A percentile compares a stretch with the other conserved stretches of the same genome.
Evolutionary conservation across 2,113 vertebrate species (phyloP).

Genomic region (Emydocephalus ijimae): DNA sequence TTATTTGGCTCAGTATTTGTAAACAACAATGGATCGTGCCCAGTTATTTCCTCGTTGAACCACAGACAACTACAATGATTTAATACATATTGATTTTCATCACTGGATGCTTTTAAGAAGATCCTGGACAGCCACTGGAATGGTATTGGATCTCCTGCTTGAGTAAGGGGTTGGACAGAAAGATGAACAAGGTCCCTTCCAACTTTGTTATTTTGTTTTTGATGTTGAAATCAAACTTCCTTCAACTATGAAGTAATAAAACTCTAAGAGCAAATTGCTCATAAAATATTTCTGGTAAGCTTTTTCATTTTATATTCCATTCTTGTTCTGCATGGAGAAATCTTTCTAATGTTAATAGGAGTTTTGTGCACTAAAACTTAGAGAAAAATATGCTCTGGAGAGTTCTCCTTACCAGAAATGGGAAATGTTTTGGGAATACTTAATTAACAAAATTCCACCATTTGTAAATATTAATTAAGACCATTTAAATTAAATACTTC

Average conservation of each 20-base stretch:
- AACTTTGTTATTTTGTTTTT: not conserved
- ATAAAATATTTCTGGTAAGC: not conserved
- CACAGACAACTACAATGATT: too few relatives aligned
- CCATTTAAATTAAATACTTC: constrained; percentile 11
- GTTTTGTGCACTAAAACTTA: constrained; percentile 13
- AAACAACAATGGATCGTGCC: too few relatives aligned
- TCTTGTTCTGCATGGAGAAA: constrained; percentile 17
- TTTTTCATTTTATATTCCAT: constrained; percentile 19
- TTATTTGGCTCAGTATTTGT: too few relatives aligned
- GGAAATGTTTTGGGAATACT: not conserved
- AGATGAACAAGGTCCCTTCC: not conserved
- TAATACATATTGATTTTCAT: not conserved
- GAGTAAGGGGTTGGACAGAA: not conserved
- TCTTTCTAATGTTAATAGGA: constrained; percentile 10
- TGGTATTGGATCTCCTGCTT: not conserved
- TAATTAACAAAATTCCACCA: constrained; percentile 30
- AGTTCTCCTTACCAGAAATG: constrained; percentile 14
- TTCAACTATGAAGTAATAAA: not conserved
- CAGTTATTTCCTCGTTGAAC: too few relatives aligned
- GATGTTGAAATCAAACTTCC: not conserved
- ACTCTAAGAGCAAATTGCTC: not conserved
- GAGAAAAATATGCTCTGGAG: constrained; percentile 23
- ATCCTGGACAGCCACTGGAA: not conserved
- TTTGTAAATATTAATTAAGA: constrained; percentile 29
- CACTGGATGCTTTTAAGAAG: not conserved